phyloP scores from a whole-genome alignment of 1,140 invertebrate genomes.

The Zaprionus inermis region DNA sequence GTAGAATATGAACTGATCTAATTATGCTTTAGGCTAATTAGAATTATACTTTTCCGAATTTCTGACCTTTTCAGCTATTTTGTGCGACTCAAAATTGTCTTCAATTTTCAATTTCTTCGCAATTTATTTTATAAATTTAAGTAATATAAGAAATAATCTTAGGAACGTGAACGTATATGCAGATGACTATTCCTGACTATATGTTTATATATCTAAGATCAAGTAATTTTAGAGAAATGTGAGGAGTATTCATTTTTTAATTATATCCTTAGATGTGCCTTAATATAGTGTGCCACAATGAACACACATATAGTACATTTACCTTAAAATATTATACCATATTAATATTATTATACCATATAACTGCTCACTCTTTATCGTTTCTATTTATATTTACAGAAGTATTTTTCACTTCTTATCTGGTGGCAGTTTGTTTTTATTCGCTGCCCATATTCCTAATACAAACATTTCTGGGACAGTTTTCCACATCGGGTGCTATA shows the following conservation, averaged over 20 bases:
- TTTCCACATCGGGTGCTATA: constrained; percentile 74
- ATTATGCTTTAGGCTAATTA: constrained; percentile 5
- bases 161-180: too few relatives aligned
- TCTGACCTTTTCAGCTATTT: background rate
- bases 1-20: constrained; percentile 13
- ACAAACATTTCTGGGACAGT: constrained; percentile 81
- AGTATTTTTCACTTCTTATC: constrained; percentile 64
- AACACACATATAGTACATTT: too few relatives aligned
- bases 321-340: background rate
- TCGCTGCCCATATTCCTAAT: constrained; percentile 78
- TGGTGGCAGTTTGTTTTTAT: constrained; percentile 69
- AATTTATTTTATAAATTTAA: background rate
- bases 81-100: background rate
- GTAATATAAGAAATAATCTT: constrained; percentile 3
- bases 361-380: background rate
- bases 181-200: too few relatives aligned
- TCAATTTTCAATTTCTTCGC: background rate
- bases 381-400: constrained; percentile 39
- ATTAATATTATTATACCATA: background rate
- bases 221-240: background rate
- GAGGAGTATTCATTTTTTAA: too few relatives aligned
- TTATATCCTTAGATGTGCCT: too few relatives aligned
- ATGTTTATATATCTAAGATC: too few relatives aligned
- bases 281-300: too few relatives aligned
- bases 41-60: constrained; percentile 5